These are phyloP conservation scores for Rhabditophanes sp. DNA, from an alignment of 2,888 invertebrate species.

Conservation along the genomic window DNA sequence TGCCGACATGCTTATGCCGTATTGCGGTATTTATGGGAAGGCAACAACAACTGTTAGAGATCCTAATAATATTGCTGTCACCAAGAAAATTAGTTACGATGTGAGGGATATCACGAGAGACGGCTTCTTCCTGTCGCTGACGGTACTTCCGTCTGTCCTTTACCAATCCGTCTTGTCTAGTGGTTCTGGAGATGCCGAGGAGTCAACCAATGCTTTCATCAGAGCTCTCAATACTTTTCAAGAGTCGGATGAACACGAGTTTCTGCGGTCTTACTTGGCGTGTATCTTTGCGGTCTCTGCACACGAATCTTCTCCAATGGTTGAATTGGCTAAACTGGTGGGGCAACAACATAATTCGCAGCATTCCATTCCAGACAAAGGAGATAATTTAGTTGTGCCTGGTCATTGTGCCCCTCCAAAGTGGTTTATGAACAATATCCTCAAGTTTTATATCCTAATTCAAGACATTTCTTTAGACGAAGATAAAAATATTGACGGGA, in stretches of 20 bases:
- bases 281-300: conserved; percentile 52
- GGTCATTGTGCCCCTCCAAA: conserved; percentile 30
- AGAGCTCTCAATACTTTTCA: conserved; percentile 13
- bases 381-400: conserved; percentile 9
- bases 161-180: not conserved
- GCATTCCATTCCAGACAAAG: conserved; percentile 48
- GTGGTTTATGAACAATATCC: conserved; percentile 55
- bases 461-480: conserved; percentile 58
- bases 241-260: conserved; percentile 67
- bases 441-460: conserved; percentile 72
- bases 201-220: not conserved
- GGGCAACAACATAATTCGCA: conserved; percentile 59
- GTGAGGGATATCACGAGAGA: conserved; percentile 46
- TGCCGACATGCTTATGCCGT: conserved; percentile 31
- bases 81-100: conserved; percentile 15
- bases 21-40: no score
- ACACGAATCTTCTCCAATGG: conserved; percentile 55
- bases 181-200: conserved; percentile 1
- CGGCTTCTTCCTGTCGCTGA: conserved; percentile 36
- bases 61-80: no score
- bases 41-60: no score
- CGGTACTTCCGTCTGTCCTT: conserved; percentile 33
- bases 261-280: conserved; percentile 54
- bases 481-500: conserved; percentile 61
- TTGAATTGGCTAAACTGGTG: conserved; percentile 63